These are phyloP conservation scores for Myioborus melanocephalus DNA, from an alignment of 2,797 vertebrate genomes.

Conservation along the genomic window DNA sequence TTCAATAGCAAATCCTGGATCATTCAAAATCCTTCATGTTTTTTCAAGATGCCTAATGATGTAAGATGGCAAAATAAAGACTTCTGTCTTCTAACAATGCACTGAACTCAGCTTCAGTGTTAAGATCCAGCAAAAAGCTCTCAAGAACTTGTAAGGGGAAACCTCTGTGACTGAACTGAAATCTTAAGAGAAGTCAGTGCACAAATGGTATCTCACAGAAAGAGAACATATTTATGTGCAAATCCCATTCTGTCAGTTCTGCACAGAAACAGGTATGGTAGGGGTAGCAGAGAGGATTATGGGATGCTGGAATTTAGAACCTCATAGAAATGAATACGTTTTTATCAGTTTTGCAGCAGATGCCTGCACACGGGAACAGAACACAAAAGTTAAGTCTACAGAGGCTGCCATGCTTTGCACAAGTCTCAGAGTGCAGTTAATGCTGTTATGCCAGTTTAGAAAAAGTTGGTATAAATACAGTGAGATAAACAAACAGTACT, in stretches of 20 bases:
- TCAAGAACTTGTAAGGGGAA: neutral
- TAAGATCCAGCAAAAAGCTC: neutral
- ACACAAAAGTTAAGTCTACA: neutral
- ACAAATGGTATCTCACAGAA: neutral
- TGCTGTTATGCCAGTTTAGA: neutral
- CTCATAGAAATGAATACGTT: neutral
- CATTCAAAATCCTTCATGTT: slow-evolving; percentile 24
- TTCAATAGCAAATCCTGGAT: neutral
- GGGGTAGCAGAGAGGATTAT: neutral
- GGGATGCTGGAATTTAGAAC: neutral
- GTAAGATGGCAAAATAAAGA: neutral
- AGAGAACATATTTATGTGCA: neutral
- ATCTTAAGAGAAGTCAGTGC: neutral
- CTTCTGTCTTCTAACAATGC: neutral
- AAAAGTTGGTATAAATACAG: neutral
- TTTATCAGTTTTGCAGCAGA: slow-evolving; percentile 34
- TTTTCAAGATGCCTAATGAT: slow-evolving; percentile 1
- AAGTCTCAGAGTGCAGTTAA: slow-evolving; percentile 1
- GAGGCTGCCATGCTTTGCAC: neutral
- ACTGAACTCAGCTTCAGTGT: neutral
- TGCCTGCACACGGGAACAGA: neutral
- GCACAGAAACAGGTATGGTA: neutral
- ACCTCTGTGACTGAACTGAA: neutral
- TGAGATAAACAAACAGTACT: neutral
- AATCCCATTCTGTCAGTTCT: neutral